Evolutionary conservation across 2,797 vertebrate genomes (phyloP), one percentile per base, ranked within the genome.

Genomic region (Simalia tracyae): DNA sequence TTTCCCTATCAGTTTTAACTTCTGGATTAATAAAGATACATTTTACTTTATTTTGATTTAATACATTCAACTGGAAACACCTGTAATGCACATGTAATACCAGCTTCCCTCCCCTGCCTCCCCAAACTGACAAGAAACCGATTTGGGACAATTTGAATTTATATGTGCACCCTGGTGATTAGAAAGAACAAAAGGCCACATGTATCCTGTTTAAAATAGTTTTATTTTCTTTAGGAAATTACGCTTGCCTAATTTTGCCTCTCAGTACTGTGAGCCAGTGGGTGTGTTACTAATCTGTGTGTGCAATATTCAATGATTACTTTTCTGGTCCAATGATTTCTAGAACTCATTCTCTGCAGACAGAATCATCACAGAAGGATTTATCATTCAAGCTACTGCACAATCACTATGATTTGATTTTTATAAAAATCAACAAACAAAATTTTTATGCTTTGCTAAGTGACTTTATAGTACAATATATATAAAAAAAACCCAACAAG

Each of bases 221-320:
- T 36, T 19, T 28, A 92, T 94, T 88, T 85, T 90, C 11, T 89
- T 31, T 61, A 42, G 64, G 76, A 91, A 96, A 92, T 11, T 89
- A 88, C 54, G 28, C 46, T 28, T 91, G 68, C 26, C 46, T 10
- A 90, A 88, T 91, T 89, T 61, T 90, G 85, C 59, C 61, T 92
- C 66, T 66, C 56, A 86, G 84, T 31, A 93, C 76, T 87, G 57
- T 91, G 92, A 94, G 66, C 92, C 63, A 90, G 89, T 14, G 86
- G 31, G 24, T 61, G 59, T 72, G 15, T 90, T 93, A 89, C 22
- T 87, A 84, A 84, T 56, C 31, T 66, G 42, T 90, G 91, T 76
- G 17, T 54, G 63, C 57, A 94, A 85, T 81, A 93, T 91, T 91
- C 84, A 68, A 88, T 64, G n/a, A 90, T 60, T 91, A 36, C 64